Percentiles rank a stretch among this genome's conserved stretches.
These are phyloP conservation scores for Germaria angustata DNA, from an alignment of 2,888 invertebrate genomes.

Conservation along the genomic window DNA sequence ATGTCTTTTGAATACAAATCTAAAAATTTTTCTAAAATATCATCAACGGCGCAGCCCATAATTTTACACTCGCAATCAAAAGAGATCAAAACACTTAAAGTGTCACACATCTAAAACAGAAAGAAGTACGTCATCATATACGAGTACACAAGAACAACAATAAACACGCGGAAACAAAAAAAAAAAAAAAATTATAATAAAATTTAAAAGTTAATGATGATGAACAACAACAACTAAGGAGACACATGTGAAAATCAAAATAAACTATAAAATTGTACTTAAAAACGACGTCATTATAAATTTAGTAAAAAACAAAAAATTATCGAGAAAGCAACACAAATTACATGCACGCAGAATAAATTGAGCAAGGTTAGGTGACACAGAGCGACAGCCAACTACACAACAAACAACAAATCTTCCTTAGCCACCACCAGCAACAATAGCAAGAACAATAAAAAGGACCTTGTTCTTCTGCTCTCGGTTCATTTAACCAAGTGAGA, in stretches of 20 bases:
- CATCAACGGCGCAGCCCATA: not conserved
- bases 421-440: not conserved
- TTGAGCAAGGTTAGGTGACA: constrained; percentile 64
- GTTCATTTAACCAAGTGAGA: not conserved
- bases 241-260: not conserved
- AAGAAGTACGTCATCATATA: constrained; percentile 24
- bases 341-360: constrained; percentile 18
- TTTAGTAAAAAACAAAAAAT: constrained; percentile 2
- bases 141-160: not conserved
- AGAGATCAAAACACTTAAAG: constrained; percentile 25
- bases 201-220: constrained; percentile 43
- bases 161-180: too few species aligned
- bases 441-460: constrained; percentile 1
- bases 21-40: not conserved
- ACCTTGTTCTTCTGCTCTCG: not conserved
- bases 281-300: constrained; percentile 52
- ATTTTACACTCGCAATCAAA: constrained; percentile 24
- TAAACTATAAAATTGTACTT: constrained; percentile 24
- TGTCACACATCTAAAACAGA: constrained; percentile 2
- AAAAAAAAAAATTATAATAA: not conserved
- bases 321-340: not conserved
- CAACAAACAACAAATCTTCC: constrained; percentile 25
- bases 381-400: constrained; percentile 21
- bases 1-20: not conserved
- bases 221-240: constrained; percentile 6